Base-by-base conservation (phyloP, 1,140 invertebrate genomes). In the Hermetia illucens region DNA sequence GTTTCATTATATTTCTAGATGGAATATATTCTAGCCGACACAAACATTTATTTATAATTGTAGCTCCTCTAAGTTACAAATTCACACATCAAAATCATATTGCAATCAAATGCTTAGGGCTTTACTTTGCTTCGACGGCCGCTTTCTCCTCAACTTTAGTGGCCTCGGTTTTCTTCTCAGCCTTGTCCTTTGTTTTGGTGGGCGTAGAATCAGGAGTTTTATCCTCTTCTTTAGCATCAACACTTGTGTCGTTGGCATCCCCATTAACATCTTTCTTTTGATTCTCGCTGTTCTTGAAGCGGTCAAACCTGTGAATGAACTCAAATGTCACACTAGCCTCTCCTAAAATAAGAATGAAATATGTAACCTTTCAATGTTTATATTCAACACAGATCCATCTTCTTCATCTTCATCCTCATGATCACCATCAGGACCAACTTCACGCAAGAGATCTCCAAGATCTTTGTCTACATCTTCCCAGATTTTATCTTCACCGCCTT, bases 401-500 rank as follows among this genome's bases (percentile, higher is more conserved):
- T 79, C 76, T 45, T 75, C 72, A 47, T 80, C 77, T 46, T 74
- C 77, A 45, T 78, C 77, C 41, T 67, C 66, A 8, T 59, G 39
- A 21, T 41, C 47, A 2, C 34, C 64, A 3, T 70, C 62, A 2
- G 65, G 64, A 40, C 75, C 75, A 17, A 71, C 70, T 57, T 80
- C 73, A 22, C 70, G 64, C 4, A 79, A 53, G 17, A 80, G 61
- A 44, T 81, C 77, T 2, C 73, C 75, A 32, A 82, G 63, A 53
- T 81, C 77, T 53, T 82, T 81, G 48, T 82, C 77, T 6, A 80
- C 77, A 55, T 79, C 77, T 15, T 75, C 76, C 76, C 76, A 79
- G 5, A 78, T 43, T 47, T 77, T 77, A 42, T 79, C 74, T 48
- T 77, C 74, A 33, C 66, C 72, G 1, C 61, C 65, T 46, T 66